These are phyloP conservation scores for Conomelus anceps DNA, from an alignment of 2,888 invertebrate genomes.

Conservation along the genomic window DNA sequence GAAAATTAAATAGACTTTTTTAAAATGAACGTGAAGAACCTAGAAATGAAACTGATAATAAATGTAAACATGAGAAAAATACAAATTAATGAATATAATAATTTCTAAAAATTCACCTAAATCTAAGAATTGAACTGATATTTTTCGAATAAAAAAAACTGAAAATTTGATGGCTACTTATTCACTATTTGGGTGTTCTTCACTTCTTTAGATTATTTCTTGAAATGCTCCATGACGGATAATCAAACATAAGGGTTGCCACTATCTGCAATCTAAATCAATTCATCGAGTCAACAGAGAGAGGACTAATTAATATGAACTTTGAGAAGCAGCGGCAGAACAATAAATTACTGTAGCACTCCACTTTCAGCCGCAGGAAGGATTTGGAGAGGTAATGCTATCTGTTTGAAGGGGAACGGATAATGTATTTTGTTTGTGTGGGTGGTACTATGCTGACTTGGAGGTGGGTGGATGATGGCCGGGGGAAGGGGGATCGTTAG, in stretches of 20 bases:
- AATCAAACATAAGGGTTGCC: neutral
- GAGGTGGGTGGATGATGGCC: neutral
- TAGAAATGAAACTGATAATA: too few species aligned
- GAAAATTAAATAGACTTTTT: too few species aligned
- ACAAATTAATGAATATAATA: too few species aligned
- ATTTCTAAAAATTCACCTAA: too few species aligned
- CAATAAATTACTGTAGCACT: neutral
- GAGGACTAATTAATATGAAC: neutral
- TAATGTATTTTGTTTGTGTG: neutral
- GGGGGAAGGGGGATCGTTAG: neutral
- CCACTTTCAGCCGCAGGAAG: neutral
- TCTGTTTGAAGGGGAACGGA: neutral
- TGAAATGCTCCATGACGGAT: neutral
- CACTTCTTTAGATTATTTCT: too few species aligned
- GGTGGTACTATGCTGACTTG: neutral
- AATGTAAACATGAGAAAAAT: too few species aligned
- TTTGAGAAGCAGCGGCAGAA: neutral
- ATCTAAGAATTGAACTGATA: too few species aligned
- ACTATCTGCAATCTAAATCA: neutral
- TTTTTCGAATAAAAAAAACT: too few species aligned
- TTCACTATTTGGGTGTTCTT: too few species aligned
- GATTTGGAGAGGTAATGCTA: neutral
- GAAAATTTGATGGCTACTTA: too few species aligned
- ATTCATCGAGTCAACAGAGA: neutral
- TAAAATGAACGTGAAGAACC: too few species aligned